Evolutionary conservation across 2,113 vertebrate genomes (phyloP), one percentile per base, ranked within the genome.

Genomic region (Clupea harengus): DNA sequence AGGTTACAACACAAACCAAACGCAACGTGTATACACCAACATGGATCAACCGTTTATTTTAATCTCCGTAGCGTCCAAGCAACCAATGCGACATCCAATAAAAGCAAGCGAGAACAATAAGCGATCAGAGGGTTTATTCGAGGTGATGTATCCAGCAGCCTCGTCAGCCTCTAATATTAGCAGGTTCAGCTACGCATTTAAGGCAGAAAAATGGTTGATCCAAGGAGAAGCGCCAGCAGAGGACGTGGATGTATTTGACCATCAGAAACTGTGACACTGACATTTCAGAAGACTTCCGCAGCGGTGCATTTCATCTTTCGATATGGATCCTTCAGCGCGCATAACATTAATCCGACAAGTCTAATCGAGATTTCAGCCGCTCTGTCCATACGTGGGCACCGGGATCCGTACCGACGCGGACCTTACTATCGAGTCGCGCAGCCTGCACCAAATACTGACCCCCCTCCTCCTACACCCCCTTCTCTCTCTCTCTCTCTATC

Each of bases 361-460:
- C 64, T 72, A 13, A 32, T 72, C 25, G 15, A 72, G 64, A 72
- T 72, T 32, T 72, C 64, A 72, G 64, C 10, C 15, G 32, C 83
- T 49, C 75, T 80, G 67, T 52, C 60, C 72, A 50, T 75, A 39
- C 54, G 50, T 72, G 81, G 25, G 82, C 82, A 60, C 49, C 25
- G 72, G 83, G 78, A 49, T 50, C 86, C 72, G 86, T 52, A 84
- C 50, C n/a, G 75, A 72, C 64, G 52, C 17, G 75, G 81, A 81
- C 75, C 86, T 67, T 64, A 83, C 83, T 78, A 82, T 47, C 82
- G 85, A 85, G 87, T 82, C 81, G 75, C 80, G 82, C 81, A 67
- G 88, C 81, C 64, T 86, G 88, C 88, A 86, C 85, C 87, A 88
- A 88, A 85, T 85, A 80, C 82, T 87, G 86, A 87, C 81, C 83